Evolutionary conservation across 30 jellyfish, hydroid and myxozoan species (phyloP).

Genomic region (Calvadosia cruxmelitensis): DNA sequence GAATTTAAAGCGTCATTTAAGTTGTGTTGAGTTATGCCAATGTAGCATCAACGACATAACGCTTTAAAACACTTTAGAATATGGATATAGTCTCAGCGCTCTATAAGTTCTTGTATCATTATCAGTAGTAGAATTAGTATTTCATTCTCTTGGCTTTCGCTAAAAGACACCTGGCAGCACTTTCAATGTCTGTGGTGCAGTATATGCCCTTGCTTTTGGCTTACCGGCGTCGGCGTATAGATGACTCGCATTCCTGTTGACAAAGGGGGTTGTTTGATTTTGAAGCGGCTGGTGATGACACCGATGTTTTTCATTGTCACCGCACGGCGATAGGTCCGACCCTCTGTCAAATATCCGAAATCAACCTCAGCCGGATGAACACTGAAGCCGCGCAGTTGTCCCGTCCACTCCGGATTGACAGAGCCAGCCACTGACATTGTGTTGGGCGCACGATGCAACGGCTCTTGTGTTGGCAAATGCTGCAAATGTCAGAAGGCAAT

Average conservation of each 20-base stretch:
- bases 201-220: too few species aligned
- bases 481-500: background rate
- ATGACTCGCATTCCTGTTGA: slow-evolving; percentile 83
- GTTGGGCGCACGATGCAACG: slow-evolving; percentile 54
- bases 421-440: slow-evolving; percentile 83
- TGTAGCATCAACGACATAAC: too few species aligned
- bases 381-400: slow-evolving; percentile 62
- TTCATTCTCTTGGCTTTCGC: too few species aligned
- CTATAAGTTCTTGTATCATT: too few species aligned
- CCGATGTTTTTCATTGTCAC: slow-evolving; percentile 79
- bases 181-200: too few species aligned
- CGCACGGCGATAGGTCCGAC: slow-evolving; percentile 40
- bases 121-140: too few species aligned
- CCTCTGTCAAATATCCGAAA: slow-evolving; percentile 76
- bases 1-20: too few species aligned
- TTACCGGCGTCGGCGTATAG: slow-evolving; percentile 77
- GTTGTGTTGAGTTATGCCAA: too few species aligned
- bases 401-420: slow-evolving; percentile 37
- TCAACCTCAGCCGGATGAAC: slow-evolving; percentile 64
- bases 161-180: too few species aligned
- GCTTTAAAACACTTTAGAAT: too few species aligned
- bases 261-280: slow-evolving; percentile 85
- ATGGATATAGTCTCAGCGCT: too few species aligned
- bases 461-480: slow-evolving; percentile 40
- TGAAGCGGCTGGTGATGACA: slow-evolving; percentile 53